Conservation (phyloP, 2,888 invertebrate species). For the Ornithoptera alexandrae region DNA sequence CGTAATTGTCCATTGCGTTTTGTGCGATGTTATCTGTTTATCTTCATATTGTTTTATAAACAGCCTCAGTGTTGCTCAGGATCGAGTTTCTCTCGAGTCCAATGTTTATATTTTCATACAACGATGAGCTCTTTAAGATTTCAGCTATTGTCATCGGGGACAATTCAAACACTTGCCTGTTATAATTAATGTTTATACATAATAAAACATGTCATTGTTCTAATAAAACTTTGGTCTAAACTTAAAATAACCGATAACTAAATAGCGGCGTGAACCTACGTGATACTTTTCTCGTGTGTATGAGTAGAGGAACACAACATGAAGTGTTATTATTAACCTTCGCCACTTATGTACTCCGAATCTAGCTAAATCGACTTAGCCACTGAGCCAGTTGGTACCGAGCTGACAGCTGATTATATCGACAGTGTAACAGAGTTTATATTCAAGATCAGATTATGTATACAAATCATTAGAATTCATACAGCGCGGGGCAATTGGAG, state of each 20-base stretch:
- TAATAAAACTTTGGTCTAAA: neutral
- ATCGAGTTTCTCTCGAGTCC: constrained; percentile 9
- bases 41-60: constrained; percentile 26
- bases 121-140: constrained; percentile 2
- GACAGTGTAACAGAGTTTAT: neutral
- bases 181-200: neutral
- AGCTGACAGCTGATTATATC: neutral
- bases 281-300: neutral
- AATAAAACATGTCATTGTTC: constrained; percentile 2
- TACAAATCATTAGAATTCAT: constrained; percentile 5
- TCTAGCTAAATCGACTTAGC: too few species aligned
- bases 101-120: constrained; percentile 12
- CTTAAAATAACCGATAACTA: neutral
- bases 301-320: too few species aligned
- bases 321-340: too few species aligned
- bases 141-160: constrained; percentile 1
- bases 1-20: constrained; percentile 20
- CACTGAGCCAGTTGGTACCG: neutral
- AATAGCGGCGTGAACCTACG: neutral
- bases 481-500: constrained; percentile 1
- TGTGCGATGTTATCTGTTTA: constrained; percentile 25
- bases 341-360: too few species aligned
- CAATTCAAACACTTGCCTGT: neutral
- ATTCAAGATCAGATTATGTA: neutral
- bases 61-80: constrained; percentile 1